A percentile compares a stretch with the other conserved stretches of the same genome.
Conservation (phyloP, 2,113 vertebrate genomes). For the Leucopternis melanops region DNA sequence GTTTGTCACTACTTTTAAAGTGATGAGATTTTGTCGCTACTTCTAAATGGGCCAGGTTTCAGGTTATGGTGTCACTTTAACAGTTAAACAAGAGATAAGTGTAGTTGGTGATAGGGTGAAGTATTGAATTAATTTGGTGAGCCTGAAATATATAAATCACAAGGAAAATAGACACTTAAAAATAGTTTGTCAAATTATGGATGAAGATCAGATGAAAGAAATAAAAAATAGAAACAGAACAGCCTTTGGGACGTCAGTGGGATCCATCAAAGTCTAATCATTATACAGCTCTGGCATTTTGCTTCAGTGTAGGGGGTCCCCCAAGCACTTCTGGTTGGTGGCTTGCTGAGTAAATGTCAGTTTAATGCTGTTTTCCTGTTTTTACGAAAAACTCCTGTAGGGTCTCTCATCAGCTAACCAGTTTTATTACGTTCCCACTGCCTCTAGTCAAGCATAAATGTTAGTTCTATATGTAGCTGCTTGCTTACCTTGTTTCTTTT, state of each 20-base stretch:
- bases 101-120: background rate
- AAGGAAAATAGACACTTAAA: slow-evolving; percentile 44
- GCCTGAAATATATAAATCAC: slow-evolving; percentile 13
- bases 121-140: background rate
- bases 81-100: background rate
- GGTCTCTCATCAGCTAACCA: slow-evolving; percentile 37
- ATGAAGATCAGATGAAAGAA: slow-evolving; percentile 45
- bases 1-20: background rate
- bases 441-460: slow-evolving; percentile 43
- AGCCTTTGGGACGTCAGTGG: slow-evolving; percentile 46
- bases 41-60: accelerated
- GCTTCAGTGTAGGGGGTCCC: slow-evolving; percentile 34
- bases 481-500: slow-evolving; percentile 7
- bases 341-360: slow-evolving; percentile 70
- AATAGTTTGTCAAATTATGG: slow-evolving; percentile 41
- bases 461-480: slow-evolving; percentile 31
- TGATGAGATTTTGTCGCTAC: background rate
- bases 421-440: background rate
- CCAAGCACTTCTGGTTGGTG: slow-evolving; percentile 50
- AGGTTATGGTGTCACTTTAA: background rate
- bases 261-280: slow-evolving; percentile 54
- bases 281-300: slow-evolving; percentile 60
- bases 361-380: slow-evolving; percentile 52
- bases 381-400: slow-evolving; percentile 46
- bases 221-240: slow-evolving; percentile 46